phyloP scores from a whole-genome alignment of 2,797 vertebrate genomes.

The Spheniscus humboldti region DNA sequence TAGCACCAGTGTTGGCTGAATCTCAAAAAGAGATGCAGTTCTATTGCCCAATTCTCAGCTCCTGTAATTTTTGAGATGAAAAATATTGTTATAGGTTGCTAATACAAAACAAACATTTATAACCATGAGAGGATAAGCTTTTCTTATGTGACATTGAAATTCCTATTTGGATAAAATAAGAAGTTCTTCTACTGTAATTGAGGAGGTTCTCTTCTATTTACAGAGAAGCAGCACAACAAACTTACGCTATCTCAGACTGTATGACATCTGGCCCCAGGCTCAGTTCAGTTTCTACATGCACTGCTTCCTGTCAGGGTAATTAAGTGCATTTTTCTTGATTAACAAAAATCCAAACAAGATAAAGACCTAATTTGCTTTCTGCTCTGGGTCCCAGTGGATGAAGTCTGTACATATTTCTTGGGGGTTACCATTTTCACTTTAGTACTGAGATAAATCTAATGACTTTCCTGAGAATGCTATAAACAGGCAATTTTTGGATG shows the following conservation, averaged over 20 bases:
- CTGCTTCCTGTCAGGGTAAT: constrained; percentile 65
- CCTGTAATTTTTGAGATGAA: background rate
- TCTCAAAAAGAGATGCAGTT: background rate
- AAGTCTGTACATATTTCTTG: constrained; percentile 8
- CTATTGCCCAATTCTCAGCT: background rate
- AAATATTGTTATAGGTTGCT: background rate
- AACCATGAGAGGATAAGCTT: background rate
- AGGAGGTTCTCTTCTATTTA: constrained; percentile 23
- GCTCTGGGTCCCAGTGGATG: constrained; percentile 35
- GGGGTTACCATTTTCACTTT: background rate
- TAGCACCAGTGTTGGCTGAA: background rate
- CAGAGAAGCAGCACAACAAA: constrained; percentile 17
- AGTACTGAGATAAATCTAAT: background rate
- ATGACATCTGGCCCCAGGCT: constrained; percentile 55
- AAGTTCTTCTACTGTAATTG: background rate
- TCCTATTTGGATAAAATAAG: background rate
- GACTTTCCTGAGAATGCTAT: background rate
- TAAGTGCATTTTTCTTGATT: constrained; percentile 68
- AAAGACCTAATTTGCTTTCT: constrained; percentile 66
- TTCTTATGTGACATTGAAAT: background rate
- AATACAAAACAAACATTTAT: background rate
- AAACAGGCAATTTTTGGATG: background rate
- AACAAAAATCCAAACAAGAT: constrained; percentile 65
- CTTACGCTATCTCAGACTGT: constrained; percentile 15
- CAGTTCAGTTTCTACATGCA: constrained; percentile 34